These are phyloP conservation scores for Etheostoma nigrum DNA, from an alignment of 2,797 vertebrate genomes.

Conservation along the genomic window DNA sequence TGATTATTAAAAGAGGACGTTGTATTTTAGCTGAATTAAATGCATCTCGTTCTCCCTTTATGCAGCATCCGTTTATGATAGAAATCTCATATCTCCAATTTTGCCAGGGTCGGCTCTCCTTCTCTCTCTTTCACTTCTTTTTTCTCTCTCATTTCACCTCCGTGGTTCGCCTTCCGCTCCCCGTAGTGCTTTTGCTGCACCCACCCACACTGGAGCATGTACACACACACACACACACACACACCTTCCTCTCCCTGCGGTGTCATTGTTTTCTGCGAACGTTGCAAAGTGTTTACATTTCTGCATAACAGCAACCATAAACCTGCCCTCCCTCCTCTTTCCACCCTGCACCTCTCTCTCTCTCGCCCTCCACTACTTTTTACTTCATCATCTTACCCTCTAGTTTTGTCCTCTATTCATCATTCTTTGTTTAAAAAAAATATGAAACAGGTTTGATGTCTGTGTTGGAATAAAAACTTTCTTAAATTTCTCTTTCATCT, in stretches of 20 bases:
- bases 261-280: constrained; percentile 85
- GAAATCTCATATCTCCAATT: constrained; percentile 60
- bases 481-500: constrained; percentile 71
- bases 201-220: constrained; percentile 50
- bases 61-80: constrained; percentile 39
- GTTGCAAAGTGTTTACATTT: constrained; percentile 85
- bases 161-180: constrained; percentile 73
- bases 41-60: constrained; percentile 20
- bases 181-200: constrained; percentile 72
- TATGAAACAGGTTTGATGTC: constrained; percentile 33
- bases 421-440: constrained; percentile 11
- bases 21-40: neutral
- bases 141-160: constrained; percentile 70
- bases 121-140: neutral
- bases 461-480: constrained; percentile 30
- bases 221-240: constrained; percentile 32
- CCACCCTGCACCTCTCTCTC: constrained; percentile 9
- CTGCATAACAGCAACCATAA: constrained; percentile 82
- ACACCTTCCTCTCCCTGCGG: constrained; percentile 75
- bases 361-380: constrained; percentile 33
- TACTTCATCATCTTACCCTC: constrained; percentile 23
- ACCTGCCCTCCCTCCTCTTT: constrained; percentile 54
- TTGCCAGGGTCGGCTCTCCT: constrained; percentile 37
- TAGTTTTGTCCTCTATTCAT: constrained; percentile 55
- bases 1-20: constrained; percentile 38